Percentiles rank a stretch among this genome's conserved stretches.
Conservation (phyloP, 2,113 vertebrate species). For the Gallinago jamesoni region DNA sequence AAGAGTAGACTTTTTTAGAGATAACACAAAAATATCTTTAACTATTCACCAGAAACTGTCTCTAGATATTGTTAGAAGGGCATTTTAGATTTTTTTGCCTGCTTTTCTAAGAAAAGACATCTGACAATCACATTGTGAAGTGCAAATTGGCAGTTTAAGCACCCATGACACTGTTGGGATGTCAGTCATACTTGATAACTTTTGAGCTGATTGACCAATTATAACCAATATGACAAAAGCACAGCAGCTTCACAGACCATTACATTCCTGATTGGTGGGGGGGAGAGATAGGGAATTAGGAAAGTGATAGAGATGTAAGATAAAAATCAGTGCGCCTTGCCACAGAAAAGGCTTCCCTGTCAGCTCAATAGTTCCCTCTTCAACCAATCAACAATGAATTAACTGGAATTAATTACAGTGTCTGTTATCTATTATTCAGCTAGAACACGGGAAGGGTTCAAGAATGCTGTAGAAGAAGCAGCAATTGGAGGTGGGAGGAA, state of each 20-base stretch:
- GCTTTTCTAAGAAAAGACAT: neutral
- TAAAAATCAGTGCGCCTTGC: neutral
- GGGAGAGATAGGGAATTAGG: neutral
- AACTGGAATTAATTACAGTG: neutral
- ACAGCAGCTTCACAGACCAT: neutral
- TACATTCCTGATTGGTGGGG: neutral
- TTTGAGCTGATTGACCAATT: neutral
- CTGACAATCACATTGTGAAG: neutral
- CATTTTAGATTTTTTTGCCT: neutral
- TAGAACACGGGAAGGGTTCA: neutral
- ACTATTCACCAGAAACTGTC: neutral
- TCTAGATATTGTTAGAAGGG: neutral
- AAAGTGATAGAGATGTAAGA: neutral
- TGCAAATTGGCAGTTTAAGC: neutral
- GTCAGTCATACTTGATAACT: neutral
- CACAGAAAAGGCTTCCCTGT: neutral
- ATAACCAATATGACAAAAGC: neutral
- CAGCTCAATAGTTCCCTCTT: neutral
- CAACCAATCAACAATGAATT: neutral
- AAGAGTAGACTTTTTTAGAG: neutral
- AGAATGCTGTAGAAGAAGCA: neutral
- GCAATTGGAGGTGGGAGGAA: neutral
- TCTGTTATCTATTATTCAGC: neutral
- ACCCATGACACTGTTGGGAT: neutral
- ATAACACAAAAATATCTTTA: neutral